Percentiles rank a stretch among this genome's conserved stretches.
Conservation (phyloP, 2,888 invertebrate species). For the Helleia helle region DNA sequence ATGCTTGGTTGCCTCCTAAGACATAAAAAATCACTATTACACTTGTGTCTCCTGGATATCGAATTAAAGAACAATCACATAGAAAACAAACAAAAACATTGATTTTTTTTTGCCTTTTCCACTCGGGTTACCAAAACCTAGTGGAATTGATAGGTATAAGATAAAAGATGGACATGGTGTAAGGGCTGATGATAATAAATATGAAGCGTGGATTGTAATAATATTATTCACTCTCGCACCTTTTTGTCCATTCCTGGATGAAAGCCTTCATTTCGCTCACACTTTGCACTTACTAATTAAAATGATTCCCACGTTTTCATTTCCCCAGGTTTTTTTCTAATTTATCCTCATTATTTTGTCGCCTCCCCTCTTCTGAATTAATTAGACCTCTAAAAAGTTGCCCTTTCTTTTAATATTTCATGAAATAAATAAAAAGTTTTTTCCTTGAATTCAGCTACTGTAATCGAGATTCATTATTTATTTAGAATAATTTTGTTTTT, state of each 20-base stretch:
- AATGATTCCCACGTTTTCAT: conserved; percentile 20
- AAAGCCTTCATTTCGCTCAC: conserved; percentile 6
- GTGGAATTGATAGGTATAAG: too few species aligned
- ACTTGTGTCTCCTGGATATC: too few species aligned
- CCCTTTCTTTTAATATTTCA: conserved; percentile 7
- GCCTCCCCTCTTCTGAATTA: conserved; percentile 15
- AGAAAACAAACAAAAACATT: too few species aligned
- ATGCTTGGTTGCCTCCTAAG: too few species aligned
- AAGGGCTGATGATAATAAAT: too few species aligned
- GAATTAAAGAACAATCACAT: too few species aligned
- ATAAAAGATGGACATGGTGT: too few species aligned
- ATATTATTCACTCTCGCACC: neutral
- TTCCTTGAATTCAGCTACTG: neutral
- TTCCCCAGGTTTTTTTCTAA: conserved; percentile 20
- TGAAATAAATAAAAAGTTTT: conserved; percentile 7
- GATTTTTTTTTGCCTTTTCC: too few species aligned
- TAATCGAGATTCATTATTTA: too few species aligned
- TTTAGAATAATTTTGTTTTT: too few species aligned
- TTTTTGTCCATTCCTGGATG: neutral
- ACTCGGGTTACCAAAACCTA: too few species aligned
- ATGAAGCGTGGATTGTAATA: neutral
- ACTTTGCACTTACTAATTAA: conserved; percentile 15
- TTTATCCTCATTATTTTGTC: conserved; percentile 23
- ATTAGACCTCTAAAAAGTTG: conserved; percentile 11
- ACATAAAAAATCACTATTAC: too few species aligned